Base-by-base conservation (phyloP, 1,140 invertebrate genomes). In the Potamilus streckersoni region DNA sequence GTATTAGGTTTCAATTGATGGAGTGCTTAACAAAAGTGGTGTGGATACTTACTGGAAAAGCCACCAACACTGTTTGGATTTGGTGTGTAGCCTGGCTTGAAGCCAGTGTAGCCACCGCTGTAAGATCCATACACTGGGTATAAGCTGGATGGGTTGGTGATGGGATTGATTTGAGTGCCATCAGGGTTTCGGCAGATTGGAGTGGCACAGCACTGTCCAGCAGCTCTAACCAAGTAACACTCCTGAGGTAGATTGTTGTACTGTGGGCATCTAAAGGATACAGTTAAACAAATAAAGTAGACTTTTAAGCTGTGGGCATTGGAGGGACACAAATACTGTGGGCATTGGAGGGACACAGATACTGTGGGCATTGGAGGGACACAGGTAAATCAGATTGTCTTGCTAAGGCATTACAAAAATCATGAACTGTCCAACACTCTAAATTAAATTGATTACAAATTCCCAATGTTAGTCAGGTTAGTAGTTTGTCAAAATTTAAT, bases 111-210 rank as follows among this genome's bases (percentile, higher is more conserved):
- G n/a, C 80, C 82, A n/a, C 72, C 68, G 27, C 23, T 64, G 77
- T 78, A 82, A 14, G 76, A 75, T 19, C 83, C 83, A 68, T 79
- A 83, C 13, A 83, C 80, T 15, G 81, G 81, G 71, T 82, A 81
- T 19, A 74, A 58, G 15, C 75, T 74, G 56, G 67, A 31, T 31
- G 81, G 80, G 38, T 74, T 80, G 56, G 61, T 75, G 8, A 80
- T 57, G 38, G 82, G 82, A 70, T 83, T 80, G 69, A 81, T 71
- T 11, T 76, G 61, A 2, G 75, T 73, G 17, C 83, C 83, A 59
- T 83, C 80, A 12, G 83, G 80, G 20, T 80, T 83, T 56, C 65
- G 78, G 68, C 84, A 85, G 66, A 82, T 71, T 19, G 81, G 78
- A 27, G 80, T 66, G 6, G 75, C 67, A 66, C 84, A 85, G 63